Evolutionary conservation across 2,113 vertebrate species (phyloP).

Genomic region (Lota lota): DNA sequence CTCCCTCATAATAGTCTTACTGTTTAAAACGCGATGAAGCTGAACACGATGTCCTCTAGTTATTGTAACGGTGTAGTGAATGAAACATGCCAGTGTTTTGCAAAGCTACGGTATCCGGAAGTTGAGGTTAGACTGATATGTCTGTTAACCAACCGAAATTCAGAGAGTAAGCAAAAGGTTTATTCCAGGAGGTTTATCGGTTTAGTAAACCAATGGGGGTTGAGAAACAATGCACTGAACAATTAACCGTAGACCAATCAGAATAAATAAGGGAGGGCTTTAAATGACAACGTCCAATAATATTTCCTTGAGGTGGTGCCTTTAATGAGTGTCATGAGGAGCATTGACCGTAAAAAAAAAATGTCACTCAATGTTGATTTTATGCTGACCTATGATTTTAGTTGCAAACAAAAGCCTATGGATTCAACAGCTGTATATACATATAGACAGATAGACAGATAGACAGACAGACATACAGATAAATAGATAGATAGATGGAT

Average conservation of each 20-base stretch:
- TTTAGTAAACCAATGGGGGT: conserved; percentile 19
- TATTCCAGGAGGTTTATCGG: neutral
- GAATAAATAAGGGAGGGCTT: neutral
- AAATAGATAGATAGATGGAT: neutral
- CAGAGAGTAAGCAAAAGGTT: neutral
- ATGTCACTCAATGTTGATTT: too few species aligned
- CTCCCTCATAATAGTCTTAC: too few species aligned
- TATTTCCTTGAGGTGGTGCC: neutral
- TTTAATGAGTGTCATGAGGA: neutral
- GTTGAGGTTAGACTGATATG: conserved; percentile 10
- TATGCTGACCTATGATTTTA: too few species aligned
- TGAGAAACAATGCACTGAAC: neutral
- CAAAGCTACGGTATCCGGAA: conserved; percentile 60
- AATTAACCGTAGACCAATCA: neutral
- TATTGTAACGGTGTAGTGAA: too few species aligned
- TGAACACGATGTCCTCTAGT: too few species aligned
- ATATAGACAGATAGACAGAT: neutral
- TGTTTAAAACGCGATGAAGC: too few species aligned
- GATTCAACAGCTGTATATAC: neutral
- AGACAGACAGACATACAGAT: neutral
- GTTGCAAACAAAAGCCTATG: neutral
- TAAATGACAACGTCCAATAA: neutral
- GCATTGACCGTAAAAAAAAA: too few species aligned
- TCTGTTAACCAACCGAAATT: conserved; percentile 24
- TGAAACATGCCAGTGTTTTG: conserved; percentile 39